Conservation (phyloP, 2,113 vertebrate species). For the Callopanchax toddi region DNA sequence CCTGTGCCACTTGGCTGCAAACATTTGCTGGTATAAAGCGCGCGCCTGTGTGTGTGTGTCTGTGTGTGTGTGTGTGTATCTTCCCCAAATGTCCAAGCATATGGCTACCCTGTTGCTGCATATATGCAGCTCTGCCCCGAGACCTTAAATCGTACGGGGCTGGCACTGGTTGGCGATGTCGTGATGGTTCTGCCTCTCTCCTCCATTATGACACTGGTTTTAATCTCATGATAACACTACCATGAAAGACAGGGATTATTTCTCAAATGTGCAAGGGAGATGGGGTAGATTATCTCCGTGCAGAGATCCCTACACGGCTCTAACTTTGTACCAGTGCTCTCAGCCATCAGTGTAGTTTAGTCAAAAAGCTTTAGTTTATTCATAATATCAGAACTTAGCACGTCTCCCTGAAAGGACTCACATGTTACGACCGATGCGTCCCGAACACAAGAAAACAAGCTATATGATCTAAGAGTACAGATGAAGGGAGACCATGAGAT, state of each 20-base stretch:
- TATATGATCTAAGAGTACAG: conserved; percentile 25
- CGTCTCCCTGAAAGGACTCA: conserved; percentile 54
- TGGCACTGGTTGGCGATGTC: conserved; percentile 27
- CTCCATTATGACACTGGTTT: conserved; percentile 63
- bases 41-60: not conserved
- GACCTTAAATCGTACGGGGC: conserved; percentile 43
- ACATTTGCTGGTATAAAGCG: conserved; percentile 25
- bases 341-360: conserved; percentile 32
- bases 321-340: conserved; percentile 48
- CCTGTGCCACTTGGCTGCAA: conserved; percentile 58
- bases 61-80: conserved; percentile 5
- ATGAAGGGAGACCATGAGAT: conserved; percentile 5
- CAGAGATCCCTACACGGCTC: conserved; percentile 49
- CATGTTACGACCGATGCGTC: conserved; percentile 42
- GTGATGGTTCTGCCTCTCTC: conserved; percentile 38
- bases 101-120: conserved; percentile 66
- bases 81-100: conserved; percentile 70
- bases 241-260: conserved; percentile 70
- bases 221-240: conserved; percentile 70
- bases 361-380: conserved; percentile 65
- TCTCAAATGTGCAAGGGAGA: conserved; percentile 64
- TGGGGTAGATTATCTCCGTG: conserved; percentile 64
- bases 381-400: conserved; percentile 59
- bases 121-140: conserved; percentile 45
- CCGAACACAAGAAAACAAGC: conserved; percentile 36